Percentiles rank a stretch among this genome's conserved stretches.
These are phyloP conservation scores for Florisuga fusca DNA, from an alignment of 2,797 vertebrate species.

Conservation along the genomic window DNA sequence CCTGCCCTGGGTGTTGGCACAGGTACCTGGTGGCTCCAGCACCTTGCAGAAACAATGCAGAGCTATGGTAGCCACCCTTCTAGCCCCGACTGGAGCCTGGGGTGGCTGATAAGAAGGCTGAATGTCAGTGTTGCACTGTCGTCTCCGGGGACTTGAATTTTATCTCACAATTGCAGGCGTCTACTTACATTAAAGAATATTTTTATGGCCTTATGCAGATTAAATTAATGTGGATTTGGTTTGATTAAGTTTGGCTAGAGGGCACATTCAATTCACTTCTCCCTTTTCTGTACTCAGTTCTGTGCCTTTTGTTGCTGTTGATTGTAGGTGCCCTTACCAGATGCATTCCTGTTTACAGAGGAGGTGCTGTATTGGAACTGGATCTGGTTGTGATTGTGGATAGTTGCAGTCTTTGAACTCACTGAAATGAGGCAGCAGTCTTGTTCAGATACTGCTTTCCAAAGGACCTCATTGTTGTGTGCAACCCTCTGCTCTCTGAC, in stretches of 20 bases:
- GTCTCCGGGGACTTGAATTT: not conserved
- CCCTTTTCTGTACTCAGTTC: not conserved
- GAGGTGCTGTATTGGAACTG: not conserved
- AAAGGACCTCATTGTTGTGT: not conserved
- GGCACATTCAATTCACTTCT: not conserved
- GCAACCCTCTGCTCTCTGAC: not conserved
- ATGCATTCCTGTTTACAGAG: not conserved
- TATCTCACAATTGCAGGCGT: not conserved
- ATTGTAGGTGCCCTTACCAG: not conserved
- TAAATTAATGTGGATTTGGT: not conserved
- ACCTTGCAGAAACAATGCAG: not conserved
- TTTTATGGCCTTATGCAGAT: not conserved
- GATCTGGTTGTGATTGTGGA: not conserved
- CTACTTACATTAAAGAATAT: not conserved
- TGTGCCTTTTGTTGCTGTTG: not conserved
- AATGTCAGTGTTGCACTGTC: not conserved
- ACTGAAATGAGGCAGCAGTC: rapidly evolving
- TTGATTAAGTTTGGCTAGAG: not conserved
- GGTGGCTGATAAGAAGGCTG: not conserved
- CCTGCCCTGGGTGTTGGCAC: rapidly evolving
- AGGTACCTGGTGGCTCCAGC: not conserved
- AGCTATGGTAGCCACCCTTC: not conserved
- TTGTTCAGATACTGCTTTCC: not conserved
- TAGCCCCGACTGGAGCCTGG: not conserved
- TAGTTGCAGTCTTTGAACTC: no score